Conservation (phyloP, 2,888 invertebrate species). For the Lithophane ornitopus region DNA sequence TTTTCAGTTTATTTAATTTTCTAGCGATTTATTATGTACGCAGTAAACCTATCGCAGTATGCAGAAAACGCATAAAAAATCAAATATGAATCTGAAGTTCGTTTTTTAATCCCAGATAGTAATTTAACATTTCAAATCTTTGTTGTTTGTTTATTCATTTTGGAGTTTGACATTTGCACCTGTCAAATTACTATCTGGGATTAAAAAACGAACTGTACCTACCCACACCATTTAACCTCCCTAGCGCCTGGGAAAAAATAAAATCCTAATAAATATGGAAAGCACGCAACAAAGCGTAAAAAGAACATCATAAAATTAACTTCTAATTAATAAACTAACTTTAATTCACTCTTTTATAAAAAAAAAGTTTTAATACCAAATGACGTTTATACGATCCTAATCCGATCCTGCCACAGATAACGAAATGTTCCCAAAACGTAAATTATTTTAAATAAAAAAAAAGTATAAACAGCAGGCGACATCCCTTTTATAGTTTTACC, state of each 20-base stretch:
- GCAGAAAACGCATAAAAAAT: too few relatives aligned
- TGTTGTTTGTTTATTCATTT: too few relatives aligned
- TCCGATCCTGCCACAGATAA: slow-evolving; percentile 65
- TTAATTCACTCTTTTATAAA: slow-evolving; percentile 44
- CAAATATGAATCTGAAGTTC: background rate
- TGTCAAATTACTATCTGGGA: too few relatives aligned
- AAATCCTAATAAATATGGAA: background rate
- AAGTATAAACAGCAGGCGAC: slow-evolving; percentile 53
- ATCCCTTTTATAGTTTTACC: slow-evolving; percentile 77
- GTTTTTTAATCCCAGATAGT: too few relatives aligned
- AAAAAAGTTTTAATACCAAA: slow-evolving; percentile 39
- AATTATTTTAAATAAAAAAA: slow-evolving; percentile 66
- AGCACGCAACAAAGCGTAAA: slow-evolving; percentile 41
- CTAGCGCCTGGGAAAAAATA: background rate
- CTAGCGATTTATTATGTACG: background rate
- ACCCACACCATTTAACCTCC: background rate
- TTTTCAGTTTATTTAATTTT: background rate
- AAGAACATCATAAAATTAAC: slow-evolving; percentile 66
- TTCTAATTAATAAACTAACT: slow-evolving; percentile 58
- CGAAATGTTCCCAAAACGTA: slow-evolving; percentile 60
- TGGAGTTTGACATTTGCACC: too few relatives aligned
- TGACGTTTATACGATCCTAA: slow-evolving; percentile 64
- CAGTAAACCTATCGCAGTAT: background rate
- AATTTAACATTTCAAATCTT: too few relatives aligned
- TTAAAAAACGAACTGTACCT: too few relatives aligned